These are phyloP conservation scores for Eucidaris tribuloides DNA, from an alignment of 35 echinoderm and acorn worm genomes.

Conservation along the genomic window DNA sequence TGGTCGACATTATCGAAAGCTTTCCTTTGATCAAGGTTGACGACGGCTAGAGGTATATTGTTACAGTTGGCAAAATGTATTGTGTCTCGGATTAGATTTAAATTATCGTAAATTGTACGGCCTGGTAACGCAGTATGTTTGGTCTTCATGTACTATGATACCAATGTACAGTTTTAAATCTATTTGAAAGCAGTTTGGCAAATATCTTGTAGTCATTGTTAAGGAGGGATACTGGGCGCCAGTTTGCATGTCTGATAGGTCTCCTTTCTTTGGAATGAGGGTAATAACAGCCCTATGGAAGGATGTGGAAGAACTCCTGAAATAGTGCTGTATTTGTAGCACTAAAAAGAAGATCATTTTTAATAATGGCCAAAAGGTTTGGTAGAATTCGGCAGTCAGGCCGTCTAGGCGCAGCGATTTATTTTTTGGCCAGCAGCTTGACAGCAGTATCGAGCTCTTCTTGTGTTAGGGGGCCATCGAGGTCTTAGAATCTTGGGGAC, in stretches of 20 bases:
- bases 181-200: neutral
- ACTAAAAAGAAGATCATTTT: too few relatives aligned
- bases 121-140: neutral
- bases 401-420: conserved; percentile 8
- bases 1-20: too few relatives aligned
- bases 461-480: neutral
- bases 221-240: conserved; percentile 14
- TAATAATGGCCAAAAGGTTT: neutral
- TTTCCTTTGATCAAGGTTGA: too few relatives aligned
- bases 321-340: neutral
- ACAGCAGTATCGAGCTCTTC: neutral
- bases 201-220: neutral
- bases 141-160: neutral
- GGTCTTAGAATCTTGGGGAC: neutral
- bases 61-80: too few relatives aligned
- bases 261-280: conserved; percentile 28
- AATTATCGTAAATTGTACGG: too few relatives aligned
- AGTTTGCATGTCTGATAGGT: conserved; percentile 25
- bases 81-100: too few relatives aligned
- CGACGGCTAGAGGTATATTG: too few relatives aligned
- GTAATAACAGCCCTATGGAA: conserved; percentile 24
- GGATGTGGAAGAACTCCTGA: neutral
- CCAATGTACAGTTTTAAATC: neutral
- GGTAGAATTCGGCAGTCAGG: conserved; percentile 1
- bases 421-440: neutral